Percentiles rank a stretch among this genome's conserved stretches.
phyloP scores from a whole-genome alignment of 2,113 vertebrate species.

The Mystacornis crossleyi region DNA sequence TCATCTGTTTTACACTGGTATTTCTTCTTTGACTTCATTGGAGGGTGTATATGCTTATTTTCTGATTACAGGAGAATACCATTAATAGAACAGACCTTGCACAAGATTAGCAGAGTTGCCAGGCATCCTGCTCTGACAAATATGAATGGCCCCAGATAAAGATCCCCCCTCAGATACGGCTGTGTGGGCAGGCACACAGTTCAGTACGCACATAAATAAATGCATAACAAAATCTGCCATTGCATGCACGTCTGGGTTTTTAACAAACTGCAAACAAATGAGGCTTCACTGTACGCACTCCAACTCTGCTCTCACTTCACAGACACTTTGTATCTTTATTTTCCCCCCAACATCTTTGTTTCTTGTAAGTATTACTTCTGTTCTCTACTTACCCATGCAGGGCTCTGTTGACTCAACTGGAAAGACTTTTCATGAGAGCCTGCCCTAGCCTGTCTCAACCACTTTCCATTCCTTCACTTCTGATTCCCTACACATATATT shows the following conservation, averaged over 20 bases:
- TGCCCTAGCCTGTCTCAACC: neutral
- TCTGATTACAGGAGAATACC: neutral
- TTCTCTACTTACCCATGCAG: neutral
- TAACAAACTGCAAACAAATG: conserved; percentile 31
- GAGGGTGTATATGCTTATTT: neutral
- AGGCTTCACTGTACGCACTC: neutral
- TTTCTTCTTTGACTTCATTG: neutral
- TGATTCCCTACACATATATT: neutral
- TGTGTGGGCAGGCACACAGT: neutral
- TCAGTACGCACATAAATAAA: conserved; percentile 29
- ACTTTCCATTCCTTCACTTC: neutral
- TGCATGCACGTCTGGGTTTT: neutral
- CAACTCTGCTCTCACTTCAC: conserved; percentile 38
- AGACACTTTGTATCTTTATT: neutral
- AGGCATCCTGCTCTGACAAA: neutral
- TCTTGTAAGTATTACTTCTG: neutral
- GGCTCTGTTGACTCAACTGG: neutral
- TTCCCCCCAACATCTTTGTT: neutral
- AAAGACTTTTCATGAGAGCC: neutral
- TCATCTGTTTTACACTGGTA: neutral
- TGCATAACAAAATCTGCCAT: neutral
- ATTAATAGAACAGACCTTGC: neutral
- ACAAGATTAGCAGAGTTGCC: neutral
- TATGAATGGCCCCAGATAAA: neutral
- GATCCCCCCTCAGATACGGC: neutral